Base-by-base conservation (phyloP, 37 sponge, comb jelly and placozoan genomes). In the Axinella damicornis region DNA sequence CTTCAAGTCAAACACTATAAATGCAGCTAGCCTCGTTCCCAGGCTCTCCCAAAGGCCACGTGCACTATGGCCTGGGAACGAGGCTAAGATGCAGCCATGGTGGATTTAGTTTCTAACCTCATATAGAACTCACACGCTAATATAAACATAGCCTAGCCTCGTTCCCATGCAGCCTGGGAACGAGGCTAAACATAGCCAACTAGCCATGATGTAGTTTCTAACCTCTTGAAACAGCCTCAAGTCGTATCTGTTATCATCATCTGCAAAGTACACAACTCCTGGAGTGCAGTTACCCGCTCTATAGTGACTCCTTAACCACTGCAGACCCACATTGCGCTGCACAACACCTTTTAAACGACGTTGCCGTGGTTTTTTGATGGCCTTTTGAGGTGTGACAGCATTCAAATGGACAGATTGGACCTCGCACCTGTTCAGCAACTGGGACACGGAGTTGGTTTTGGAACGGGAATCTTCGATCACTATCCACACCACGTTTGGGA, bases 191-290 rank as follows among this genome's bases (percentile, higher is more conserved):
- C n/a, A 33, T 34, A 34, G 25, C 37, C 65, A 6, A 21, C 30
- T 21, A 13, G 36, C 58, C 18, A 69, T 28, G n/a, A n/a, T n/a
- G 4, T 46, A 46, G 9, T 46, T 46, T 46, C 46, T 74, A 28
- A 98, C 94, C 71, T 90, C 85, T 40, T 96, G 85, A 87, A 98
- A 98, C 20, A 98, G 56, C 39, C 88, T 81, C 37, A 88, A 24
- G 37, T 82, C 86, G 69, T 96, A 96, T 32, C 86, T 91, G 73
- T 96, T 96, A 58, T 98, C 99, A 82, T 96, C 95, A 82, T 98
- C 97, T 52, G 77, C 89, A 82, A 98, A 98, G 60, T 96, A 92
- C 53, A 98, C 95, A 16, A 95, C 92, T 20, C 99, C 99, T 40
- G 69, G 56, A 31, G 58, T 69, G 25, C 33, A 2, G 19, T 71